Conservation (phyloP, 1,140 invertebrate genomes). For the Ceratitis capitata region DNA sequence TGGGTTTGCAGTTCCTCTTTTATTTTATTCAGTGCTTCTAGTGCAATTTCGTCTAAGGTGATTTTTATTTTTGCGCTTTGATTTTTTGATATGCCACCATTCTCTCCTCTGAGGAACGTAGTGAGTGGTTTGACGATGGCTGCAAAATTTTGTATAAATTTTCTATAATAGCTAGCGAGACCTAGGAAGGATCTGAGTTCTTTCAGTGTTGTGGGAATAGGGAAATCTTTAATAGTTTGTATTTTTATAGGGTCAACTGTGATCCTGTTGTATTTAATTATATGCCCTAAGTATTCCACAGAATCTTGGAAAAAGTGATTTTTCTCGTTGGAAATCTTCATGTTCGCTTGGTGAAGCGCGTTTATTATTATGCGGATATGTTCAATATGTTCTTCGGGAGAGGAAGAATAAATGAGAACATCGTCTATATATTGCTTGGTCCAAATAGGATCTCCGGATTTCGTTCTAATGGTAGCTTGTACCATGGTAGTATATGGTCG, state of each 20-base stretch:
- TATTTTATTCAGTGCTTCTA: slow-evolving; percentile 41
- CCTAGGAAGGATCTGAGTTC: no score
- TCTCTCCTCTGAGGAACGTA: no score
- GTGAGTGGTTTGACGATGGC: neutral
- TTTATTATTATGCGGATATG: no score
- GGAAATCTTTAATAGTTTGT: no score
- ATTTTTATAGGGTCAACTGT: no score
- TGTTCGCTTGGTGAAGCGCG: neutral
- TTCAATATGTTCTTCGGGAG: neutral
- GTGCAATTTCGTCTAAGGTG: slow-evolving; percentile 37
- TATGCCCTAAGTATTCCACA: neutral
- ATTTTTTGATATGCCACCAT: slow-evolving; percentile 15
- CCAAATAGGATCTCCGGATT: neutral
- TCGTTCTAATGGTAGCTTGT: slow-evolving; percentile 19
- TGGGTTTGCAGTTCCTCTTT: slow-evolving; percentile 46
- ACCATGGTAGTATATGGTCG: neutral
- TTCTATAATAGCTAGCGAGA: no score
- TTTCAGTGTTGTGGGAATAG: no score
- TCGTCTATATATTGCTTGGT: neutral
- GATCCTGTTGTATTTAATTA: neutral
- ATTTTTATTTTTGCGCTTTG: slow-evolving; percentile 46
- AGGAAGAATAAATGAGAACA: neutral
- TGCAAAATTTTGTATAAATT: neutral
- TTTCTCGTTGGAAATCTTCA: neutral
- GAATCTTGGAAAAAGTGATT: neutral